phyloP scores from a whole-genome alignment of 2,797 vertebrate species.

The Dipus sagitta region DNA sequence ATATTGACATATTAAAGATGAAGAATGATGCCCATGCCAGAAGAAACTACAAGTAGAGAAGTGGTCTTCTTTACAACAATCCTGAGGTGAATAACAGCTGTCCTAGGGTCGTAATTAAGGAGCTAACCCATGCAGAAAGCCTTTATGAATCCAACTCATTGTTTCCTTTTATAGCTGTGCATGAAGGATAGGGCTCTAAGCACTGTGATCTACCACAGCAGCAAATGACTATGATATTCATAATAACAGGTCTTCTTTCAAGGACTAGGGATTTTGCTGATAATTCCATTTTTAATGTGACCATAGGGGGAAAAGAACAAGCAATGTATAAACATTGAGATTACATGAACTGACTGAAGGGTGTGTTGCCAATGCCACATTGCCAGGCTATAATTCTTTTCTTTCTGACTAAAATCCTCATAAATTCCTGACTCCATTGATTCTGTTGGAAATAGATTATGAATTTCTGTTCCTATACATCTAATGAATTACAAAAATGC shows the following conservation, averaged over 20 bases:
- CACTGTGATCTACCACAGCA: slow-evolving; percentile 76
- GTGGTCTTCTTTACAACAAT: neutral
- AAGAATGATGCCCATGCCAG: neutral
- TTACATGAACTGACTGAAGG: slow-evolving; percentile 43
- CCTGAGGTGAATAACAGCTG: slow-evolving; percentile 65
- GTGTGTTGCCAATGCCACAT: slow-evolving; percentile 55
- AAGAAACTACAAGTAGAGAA: slow-evolving; percentile 47
- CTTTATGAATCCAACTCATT: slow-evolving; percentile 74
- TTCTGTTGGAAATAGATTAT: slow-evolving; percentile 24
- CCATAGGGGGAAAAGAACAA: neutral
- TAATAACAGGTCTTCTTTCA: slow-evolving; percentile 77
- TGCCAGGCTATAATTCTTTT: slow-evolving; percentile 54
- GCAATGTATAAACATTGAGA: slow-evolving; percentile 17
- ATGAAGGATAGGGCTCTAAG: slow-evolving; percentile 69
- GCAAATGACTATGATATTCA: slow-evolving; percentile 80
- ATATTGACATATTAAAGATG: neutral
- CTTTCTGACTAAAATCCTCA: slow-evolving; percentile 54
- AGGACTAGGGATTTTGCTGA: slow-evolving; percentile 74
- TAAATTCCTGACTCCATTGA: slow-evolving; percentile 31
- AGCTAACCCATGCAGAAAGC: slow-evolving; percentile 73
- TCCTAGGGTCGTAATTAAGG: slow-evolving; percentile 74
- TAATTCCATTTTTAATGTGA: slow-evolving; percentile 66
- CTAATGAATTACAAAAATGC: slow-evolving; percentile 48
- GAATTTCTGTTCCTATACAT: slow-evolving; percentile 49
- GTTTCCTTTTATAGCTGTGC: slow-evolving; percentile 73